phyloP scores from a whole-genome alignment of 23 tunicate species.

The Trididemnum clinides region DNA sequence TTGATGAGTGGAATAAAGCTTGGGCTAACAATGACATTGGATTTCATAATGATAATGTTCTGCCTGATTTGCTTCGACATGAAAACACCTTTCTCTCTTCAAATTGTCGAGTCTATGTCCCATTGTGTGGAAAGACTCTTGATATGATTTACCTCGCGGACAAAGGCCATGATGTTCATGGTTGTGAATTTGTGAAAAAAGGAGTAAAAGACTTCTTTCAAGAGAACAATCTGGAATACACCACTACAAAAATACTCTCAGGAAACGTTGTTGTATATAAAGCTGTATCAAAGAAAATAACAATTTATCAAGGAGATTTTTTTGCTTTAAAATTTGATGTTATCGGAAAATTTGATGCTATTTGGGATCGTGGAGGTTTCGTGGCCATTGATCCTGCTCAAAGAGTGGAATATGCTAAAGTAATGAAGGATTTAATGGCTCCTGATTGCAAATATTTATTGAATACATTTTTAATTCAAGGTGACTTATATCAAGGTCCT shows the following conservation, averaged over 20 bases:
- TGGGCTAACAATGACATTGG: neutral
- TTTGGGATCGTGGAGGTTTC: conserved; percentile 70
- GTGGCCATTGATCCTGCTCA: conserved; percentile 51
- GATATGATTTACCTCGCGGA: conserved; percentile 75
- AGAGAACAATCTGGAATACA: conserved; percentile 28
- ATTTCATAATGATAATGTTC: neutral
- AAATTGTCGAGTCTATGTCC: conserved; percentile 47
- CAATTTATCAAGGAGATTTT: conserved; percentile 56
- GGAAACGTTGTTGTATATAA: conserved; percentile 26
- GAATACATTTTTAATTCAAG: conserved; percentile 7
- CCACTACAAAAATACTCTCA: neutral
- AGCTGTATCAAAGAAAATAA: conserved; percentile 22
- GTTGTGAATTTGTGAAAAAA: conserved; percentile 58
- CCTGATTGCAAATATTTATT: conserved; percentile 29
- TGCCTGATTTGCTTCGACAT: neutral
- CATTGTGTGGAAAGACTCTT: conserved; percentile 81
- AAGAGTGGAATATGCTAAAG: conserved; percentile 20
- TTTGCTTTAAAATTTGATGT: conserved; percentile 29
- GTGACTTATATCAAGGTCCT: neutral
- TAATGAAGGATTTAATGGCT: conserved; percentile 37
- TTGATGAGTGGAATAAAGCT: neutral
- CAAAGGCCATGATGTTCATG: conserved; percentile 68
- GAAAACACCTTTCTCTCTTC: neutral
- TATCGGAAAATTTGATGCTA: conserved; percentile 60
- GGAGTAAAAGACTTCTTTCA: conserved; percentile 51